Percentiles rank a stretch among this genome's conserved stretches.
Conservation (phyloP, 2,888 invertebrate species). For the Encarsia formosa region DNA sequence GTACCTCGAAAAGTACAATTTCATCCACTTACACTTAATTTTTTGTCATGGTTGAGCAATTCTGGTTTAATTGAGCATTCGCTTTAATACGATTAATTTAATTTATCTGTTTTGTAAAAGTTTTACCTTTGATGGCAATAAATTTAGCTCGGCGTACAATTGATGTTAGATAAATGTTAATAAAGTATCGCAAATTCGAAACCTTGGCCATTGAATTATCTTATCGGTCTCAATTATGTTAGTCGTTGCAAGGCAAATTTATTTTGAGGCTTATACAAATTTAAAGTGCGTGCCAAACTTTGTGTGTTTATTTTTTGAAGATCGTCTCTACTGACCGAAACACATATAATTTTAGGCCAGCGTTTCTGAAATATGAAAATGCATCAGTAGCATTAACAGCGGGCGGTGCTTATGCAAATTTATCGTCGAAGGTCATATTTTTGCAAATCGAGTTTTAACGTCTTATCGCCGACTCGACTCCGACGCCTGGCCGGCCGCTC, state of each 20-base stretch:
- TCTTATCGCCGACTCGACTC: neutral
- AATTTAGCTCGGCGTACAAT: too few relatives aligned
- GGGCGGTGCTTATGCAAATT: too few relatives aligned
- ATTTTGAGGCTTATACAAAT: constrained; percentile 4
- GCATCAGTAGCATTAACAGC: too few relatives aligned
- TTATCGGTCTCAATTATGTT: constrained; percentile 14
- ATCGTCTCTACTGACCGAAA: neutral
- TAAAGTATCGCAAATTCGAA: constrained; percentile 1
- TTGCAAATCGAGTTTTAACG: neutral
- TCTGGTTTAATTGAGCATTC: too few relatives aligned
- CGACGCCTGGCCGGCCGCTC: neutral
- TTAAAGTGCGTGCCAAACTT: constrained; percentile 1
- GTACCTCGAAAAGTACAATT: too few relatives aligned
- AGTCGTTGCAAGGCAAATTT: neutral
- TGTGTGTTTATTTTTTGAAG: constrained; percentile 2
- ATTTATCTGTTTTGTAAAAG: too few relatives aligned
- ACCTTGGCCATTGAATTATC: constrained; percentile 5
- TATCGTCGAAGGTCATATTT: neutral
- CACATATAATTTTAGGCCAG: constrained; percentile 3
- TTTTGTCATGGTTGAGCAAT: too few relatives aligned
- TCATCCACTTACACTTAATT: too few relatives aligned
- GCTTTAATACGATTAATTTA: too few relatives aligned
- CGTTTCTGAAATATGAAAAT: constrained; percentile 6
- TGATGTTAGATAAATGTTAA: constrained; percentile 2
- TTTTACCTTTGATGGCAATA: too few relatives aligned